A percentile compares a stretch with the other conserved stretches of the same genome.
These are phyloP conservation scores for Leucophora obtusa DNA, from an alignment of 2,888 invertebrate species.

Conservation along the genomic window DNA sequence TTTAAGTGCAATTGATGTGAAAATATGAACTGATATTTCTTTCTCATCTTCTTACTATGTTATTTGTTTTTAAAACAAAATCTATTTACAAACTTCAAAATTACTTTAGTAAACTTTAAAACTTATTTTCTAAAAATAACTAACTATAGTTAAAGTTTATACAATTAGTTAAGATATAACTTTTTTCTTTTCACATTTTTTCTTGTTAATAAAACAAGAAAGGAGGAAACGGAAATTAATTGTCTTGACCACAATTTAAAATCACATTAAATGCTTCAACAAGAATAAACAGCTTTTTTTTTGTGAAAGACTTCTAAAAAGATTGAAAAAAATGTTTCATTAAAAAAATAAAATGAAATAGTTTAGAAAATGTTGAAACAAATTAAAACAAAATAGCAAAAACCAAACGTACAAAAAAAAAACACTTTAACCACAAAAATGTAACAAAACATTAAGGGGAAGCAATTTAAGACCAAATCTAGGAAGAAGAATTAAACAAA, in stretches of 20 bases:
- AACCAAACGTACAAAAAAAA: too few species aligned
- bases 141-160: slow-evolving; percentile 24
- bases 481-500: too few species aligned
- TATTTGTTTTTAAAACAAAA: too few species aligned
- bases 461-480: too few species aligned
- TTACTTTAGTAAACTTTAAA: too few species aligned
- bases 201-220: slow-evolving; percentile 49
- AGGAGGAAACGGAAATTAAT: slow-evolving; percentile 71
- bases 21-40: too few species aligned
- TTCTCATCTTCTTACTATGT: too few species aligned
- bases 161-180: slow-evolving; percentile 32
- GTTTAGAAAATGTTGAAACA: neutral
- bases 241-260: slow-evolving; percentile 74
- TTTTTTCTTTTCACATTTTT: slow-evolving; percentile 24
- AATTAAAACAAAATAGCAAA: too few species aligned
- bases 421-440: too few species aligned
- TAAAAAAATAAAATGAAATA: neutral
- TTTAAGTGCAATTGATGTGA: too few species aligned
- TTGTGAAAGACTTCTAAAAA: neutral
- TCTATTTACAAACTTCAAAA: too few species aligned
- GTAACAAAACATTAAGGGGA: too few species aligned
- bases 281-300: slow-evolving; percentile 36
- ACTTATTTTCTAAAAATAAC: slow-evolving; percentile 1
- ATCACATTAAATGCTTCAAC: slow-evolving; percentile 70
- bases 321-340: slow-evolving; percentile 6